Evolutionary conservation across 1,140 invertebrate genomes (phyloP).

Genomic region (Drosophila subobscura): DNA sequence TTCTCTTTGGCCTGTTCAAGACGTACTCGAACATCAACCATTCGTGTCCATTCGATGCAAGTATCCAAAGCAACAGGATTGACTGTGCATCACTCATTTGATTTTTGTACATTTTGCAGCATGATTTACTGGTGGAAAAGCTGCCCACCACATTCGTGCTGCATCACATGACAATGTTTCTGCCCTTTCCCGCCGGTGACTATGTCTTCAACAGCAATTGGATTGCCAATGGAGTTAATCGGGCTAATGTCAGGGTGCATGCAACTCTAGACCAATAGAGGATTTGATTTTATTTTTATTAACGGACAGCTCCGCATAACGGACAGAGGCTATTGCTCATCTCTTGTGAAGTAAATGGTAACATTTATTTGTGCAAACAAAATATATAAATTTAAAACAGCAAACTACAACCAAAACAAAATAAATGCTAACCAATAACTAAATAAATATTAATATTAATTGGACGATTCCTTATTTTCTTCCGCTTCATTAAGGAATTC

Average conservation of each 20-base stretch:
- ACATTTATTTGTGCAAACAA: no score
- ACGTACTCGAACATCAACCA: conserved; percentile 22
- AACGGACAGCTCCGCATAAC: no score
- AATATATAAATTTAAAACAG: no score
- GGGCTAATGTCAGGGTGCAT: conserved; percentile 12
- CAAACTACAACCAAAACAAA: no score
- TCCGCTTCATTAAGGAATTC: no score
- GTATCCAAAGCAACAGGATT: not conserved
- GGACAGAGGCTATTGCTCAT: no score
- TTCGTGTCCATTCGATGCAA: conserved; percentile 18
- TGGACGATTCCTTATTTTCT: no score
- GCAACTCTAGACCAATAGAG: not conserved
- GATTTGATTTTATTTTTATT: not conserved
- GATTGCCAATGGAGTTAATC: not conserved
- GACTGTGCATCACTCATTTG: no score
- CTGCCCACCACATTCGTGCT: conserved; percentile 8
- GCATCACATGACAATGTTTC: not conserved
- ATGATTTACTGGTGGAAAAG: conserved; percentile 25
- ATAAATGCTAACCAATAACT: no score
- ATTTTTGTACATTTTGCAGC: not conserved
- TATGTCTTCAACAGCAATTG: conserved; percentile 33
- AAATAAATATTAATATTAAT: no score
- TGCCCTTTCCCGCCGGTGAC: conserved; percentile 10
- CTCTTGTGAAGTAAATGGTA: no score
- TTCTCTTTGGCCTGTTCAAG: conserved; percentile 1